Conservation (phyloP, 2,113 vertebrate genomes). For the Hemibagrus wyckioides region DNA sequence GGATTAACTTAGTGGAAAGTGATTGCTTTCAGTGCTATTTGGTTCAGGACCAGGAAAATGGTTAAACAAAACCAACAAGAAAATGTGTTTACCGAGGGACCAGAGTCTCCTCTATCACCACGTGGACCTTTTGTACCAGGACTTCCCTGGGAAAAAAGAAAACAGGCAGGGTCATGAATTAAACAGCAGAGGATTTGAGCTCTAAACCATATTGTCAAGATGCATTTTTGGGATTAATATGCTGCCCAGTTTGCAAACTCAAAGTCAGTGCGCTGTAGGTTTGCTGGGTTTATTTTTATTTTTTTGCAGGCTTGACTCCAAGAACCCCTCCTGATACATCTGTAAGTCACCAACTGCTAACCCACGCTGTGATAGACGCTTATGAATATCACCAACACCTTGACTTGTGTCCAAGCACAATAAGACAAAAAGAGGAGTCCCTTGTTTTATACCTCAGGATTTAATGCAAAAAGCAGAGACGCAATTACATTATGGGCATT, state of each 20-base stretch:
- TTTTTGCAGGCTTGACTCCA: conserved; percentile 57
- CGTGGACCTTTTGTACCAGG: conserved; percentile 91
- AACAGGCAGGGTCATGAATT: conserved; percentile 51
- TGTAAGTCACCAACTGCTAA: conserved; percentile 24
- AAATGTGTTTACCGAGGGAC: conserved; percentile 79
- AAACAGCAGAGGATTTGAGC: conserved; percentile 57
- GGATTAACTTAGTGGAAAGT: neutral
- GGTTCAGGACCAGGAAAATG: neutral
- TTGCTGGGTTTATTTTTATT: neutral
- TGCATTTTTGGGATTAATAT: conserved; percentile 53
- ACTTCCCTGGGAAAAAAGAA: conserved; percentile 80
- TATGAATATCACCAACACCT: conserved; percentile 26
- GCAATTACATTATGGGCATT: conserved; percentile 32
- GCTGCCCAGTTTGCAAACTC: conserved; percentile 56
- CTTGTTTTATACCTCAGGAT: conserved; percentile 25
- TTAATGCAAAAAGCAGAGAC: conserved; percentile 50
- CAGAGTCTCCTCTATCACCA: conserved; percentile 88
- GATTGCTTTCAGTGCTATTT: neutral
- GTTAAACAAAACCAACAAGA: neutral
- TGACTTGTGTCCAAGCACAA: conserved; percentile 42
- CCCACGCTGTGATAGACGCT: conserved; percentile 54
- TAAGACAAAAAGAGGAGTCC: conserved; percentile 46
- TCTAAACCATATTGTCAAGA: conserved; percentile 56
- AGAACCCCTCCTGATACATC: conserved; percentile 55
- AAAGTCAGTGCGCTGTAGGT: conserved; percentile 53